Evolutionary conservation across 2,113 vertebrate species (phyloP).

Genomic region (Chloropsis hardwickii): DNA sequence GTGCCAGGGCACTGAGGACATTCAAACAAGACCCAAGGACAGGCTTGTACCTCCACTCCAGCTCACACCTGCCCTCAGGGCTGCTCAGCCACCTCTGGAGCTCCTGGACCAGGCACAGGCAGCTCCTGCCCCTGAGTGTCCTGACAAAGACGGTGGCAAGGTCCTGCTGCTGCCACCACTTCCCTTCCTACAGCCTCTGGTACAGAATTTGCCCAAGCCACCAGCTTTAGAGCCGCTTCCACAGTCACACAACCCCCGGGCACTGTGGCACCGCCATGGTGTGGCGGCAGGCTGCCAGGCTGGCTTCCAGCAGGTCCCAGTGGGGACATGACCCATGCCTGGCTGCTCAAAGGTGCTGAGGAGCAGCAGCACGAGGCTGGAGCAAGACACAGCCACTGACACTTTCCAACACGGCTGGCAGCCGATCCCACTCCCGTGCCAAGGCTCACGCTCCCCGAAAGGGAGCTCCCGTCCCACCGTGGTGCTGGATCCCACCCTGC

Average conservation of each 20-base stretch:
- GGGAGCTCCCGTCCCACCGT: rapidly evolving
- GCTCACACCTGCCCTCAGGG: neutral
- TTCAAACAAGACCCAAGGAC: neutral
- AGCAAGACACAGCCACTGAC: rapidly evolving
- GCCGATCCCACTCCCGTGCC: neutral
- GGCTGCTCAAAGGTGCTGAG: neutral
- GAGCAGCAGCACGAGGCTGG: neutral
- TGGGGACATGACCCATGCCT: rapidly evolving
- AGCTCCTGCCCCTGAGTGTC: neutral
- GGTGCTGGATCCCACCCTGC: neutral
- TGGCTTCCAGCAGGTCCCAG: neutral
- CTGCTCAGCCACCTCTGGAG: neutral
- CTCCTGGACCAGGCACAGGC: neutral
- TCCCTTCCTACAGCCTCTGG: no score
- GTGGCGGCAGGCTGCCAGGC: rapidly evolving
- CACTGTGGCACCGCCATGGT: rapidly evolving
- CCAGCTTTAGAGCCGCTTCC: neutral
- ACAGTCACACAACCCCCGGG: rapidly evolving
- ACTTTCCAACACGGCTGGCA: rapidly evolving
- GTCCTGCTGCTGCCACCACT: neutral
- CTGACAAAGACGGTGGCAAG: neutral
- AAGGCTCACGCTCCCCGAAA: rapidly evolving
- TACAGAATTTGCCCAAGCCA: neutral
- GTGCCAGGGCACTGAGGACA: neutral
- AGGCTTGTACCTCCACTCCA: neutral